Base-by-base conservation (phyloP, 2,888 invertebrate genomes). In the Pristionchus exspectatus region DNA sequence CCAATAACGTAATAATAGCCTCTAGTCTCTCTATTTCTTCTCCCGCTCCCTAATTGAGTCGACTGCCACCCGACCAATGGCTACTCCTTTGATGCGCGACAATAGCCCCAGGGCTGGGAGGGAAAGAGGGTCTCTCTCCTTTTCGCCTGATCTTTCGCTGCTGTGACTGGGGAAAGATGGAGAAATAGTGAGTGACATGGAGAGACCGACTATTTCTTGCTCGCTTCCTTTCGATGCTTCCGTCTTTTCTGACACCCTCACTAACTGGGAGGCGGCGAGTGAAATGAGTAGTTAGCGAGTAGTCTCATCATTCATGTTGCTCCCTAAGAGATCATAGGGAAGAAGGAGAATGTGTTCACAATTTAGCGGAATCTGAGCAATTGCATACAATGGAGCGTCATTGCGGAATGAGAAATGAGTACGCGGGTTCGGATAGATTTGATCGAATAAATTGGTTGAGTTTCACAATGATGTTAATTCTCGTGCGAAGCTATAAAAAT, bases 1-100 rank as follows among this genome's bases (percentile, higher is more conserved):
- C n/a, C 27, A 44, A 81, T 81, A 50, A 44, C 81, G 81, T 81
- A 81, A 81, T 81, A 81, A 81, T 81, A 44, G 81, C 74, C 74
- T 21, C 33, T 30, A 14, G 30, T 27, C 69, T 33, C 74, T 74
- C 74, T 74, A 74, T 74, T 38, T 16, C 72, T 33, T 27, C 66
- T n/a, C 66, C 24, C 66, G 27, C 69, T 69, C 69, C 24, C 74
- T 74, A 74, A 74, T 74, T 74, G 74, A 74, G 74, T 74, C 74
- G 44, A 50, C 44, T 50, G 74, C 38, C 74, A 38, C 74, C 16
- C 63, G 10, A 21, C 33, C 44, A 50, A 16, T 72, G 69, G 14
- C 69, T 18, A 27, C 30, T 27, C 74, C 38, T 74, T 74, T 74
- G 74, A 74, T 74, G 74, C 74, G 30, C 74, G 74, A 74, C 74